Percentiles rank a stretch among this genome's conserved stretches.
These are phyloP conservation scores for Rhodeus uyekii DNA, from an alignment of 2,797 vertebrate genomes.

Conservation along the genomic window DNA sequence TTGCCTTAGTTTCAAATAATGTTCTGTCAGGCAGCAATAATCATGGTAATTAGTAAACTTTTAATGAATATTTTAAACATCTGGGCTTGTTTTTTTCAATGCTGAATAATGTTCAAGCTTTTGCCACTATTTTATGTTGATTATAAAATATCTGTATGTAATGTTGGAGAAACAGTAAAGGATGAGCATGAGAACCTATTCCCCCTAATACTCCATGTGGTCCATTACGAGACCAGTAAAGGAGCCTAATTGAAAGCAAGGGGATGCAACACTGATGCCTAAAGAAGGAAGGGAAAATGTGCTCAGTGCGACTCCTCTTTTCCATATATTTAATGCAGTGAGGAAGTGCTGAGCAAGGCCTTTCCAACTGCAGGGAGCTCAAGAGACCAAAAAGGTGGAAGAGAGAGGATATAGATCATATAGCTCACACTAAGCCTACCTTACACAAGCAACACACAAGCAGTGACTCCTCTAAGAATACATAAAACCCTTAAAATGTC, in stretches of 20 bases:
- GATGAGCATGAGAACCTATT: not conserved
- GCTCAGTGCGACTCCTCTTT: slow-evolving; percentile 66
- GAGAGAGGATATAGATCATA: slow-evolving; percentile 27
- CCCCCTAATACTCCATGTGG: slow-evolving; percentile 62
- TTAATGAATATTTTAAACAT: slow-evolving; percentile 1
- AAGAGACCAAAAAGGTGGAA: not conserved
- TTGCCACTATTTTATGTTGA: not conserved
- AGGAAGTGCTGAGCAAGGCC: slow-evolving; percentile 74
- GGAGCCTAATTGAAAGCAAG: slow-evolving; percentile 57
- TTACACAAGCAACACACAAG: not conserved
- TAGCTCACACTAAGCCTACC: not conserved
- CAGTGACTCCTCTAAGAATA: not conserved
- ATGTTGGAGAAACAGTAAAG: not conserved
- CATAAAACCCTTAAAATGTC: not conserved
- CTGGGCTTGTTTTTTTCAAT: slow-evolving; percentile 1
- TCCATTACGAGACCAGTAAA: slow-evolving; percentile 71
- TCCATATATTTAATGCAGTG: slow-evolving; percentile 68
- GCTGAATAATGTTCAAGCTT: not conserved
- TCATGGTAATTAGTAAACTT: slow-evolving; percentile 4
- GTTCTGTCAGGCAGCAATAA: slow-evolving; percentile 1
- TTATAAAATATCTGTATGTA: not conserved
- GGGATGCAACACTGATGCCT: slow-evolving; percentile 67
- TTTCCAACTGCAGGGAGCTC: slow-evolving; percentile 47
- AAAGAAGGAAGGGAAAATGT: slow-evolving; percentile 73
- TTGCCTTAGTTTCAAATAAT: not conserved